Evolutionary conservation across 2,888 invertebrate genomes (phyloP), one percentile per base, ranked within the genome.

Genomic region (Drosophila robusta): DNA sequence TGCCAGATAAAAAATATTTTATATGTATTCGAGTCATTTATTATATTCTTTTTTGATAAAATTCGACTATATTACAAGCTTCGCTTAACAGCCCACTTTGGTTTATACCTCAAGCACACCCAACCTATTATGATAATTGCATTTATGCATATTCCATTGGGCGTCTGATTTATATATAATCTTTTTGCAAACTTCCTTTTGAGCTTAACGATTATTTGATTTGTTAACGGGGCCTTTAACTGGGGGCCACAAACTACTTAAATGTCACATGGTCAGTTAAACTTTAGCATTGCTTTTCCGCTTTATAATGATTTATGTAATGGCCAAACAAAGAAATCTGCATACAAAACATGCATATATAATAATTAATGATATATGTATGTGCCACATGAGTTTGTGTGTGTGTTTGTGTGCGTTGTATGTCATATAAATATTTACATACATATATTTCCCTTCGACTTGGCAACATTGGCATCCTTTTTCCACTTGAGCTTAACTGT

Each of bases 191-290:
- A 41, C 52, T 41, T 77, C 76, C 74, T 44, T 46, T 57, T 60
- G 34, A 61, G 42, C 57, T 67, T 69, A 73, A 78, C 52, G 75
- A 74, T 78, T 75, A 74, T 78, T 75, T 75, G 75, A 78, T 75
- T 69, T 78, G 78, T 61, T 68, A 54, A 54, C 60, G 49, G 50
- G 36, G 29, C 44, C 45, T 52, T 47, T 12, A 6, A 36, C 42
- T 54, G 54, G 34, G 34, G 67, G 41, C 61, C 56, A 57, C 74
- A 75, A 79, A 57, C 69, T 57, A 73, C 82, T 85, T 87, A 85
- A 82, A 64, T 82, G 82, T 82, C 82, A 76, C 86, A 82, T 85
- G 82, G 82, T 85, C 88, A 85, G 82, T 82, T 87, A 70, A 78
- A 70, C 82, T 87, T 85, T 18, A 79, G 76, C 83, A 87, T 82